phyloP scores from a whole-genome alignment of 2,113 vertebrate genomes.

The Myodes glareolus region DNA sequence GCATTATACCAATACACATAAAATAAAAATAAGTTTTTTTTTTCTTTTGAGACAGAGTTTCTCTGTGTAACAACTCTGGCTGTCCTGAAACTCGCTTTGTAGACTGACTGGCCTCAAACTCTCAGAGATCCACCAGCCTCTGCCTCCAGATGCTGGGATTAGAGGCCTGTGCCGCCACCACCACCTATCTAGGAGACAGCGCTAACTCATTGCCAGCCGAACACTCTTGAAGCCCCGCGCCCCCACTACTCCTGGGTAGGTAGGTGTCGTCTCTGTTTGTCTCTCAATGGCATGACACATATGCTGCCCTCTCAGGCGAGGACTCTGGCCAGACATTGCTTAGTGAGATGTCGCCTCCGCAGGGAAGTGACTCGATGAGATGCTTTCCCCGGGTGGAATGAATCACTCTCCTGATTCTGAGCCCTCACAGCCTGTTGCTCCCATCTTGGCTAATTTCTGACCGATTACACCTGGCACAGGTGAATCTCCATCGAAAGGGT shows the following conservation, averaged over 20 bases:
- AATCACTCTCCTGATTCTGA: slow-evolving; percentile 29
- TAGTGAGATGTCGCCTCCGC: neutral
- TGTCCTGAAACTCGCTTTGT: too few relatives aligned
- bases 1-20: too few relatives aligned
- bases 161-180: too few relatives aligned
- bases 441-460: neutral
- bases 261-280: neutral
- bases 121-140: too few relatives aligned
- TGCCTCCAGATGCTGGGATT: too few relatives aligned
- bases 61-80: too few relatives aligned
- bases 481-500: neutral
- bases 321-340: neutral
- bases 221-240: neutral
- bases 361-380: neutral
- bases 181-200: neutral
- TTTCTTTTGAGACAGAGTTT: too few relatives aligned
- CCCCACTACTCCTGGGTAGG: neutral
- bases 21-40: neutral
- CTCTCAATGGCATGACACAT: neutral
- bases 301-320: neutral
- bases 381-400: neutral
- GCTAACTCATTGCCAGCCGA: neutral
- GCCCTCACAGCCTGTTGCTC: slow-evolving; percentile 19
- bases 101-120: too few relatives aligned
- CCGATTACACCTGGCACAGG: neutral